Conservation (phyloP, 1,140 invertebrate genomes). For the Carposina sasakii region DNA sequence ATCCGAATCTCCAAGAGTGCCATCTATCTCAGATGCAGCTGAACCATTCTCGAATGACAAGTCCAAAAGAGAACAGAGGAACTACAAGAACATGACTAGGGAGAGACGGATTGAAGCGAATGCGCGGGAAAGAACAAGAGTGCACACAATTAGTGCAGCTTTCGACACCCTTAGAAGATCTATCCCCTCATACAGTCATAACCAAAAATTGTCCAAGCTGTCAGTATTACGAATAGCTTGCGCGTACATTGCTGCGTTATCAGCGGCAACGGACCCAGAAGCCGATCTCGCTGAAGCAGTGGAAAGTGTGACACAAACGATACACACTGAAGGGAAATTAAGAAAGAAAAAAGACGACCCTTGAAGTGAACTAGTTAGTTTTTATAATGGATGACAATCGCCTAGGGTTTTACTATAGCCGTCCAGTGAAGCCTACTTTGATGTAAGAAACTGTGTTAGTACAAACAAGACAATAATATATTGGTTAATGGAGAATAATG, state of each 20-base stretch:
- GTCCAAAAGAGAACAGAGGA: slow-evolving; percentile 80
- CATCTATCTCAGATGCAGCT: slow-evolving; percentile 69
- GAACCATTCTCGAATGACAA: slow-evolving; percentile 41
- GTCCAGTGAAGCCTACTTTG: slow-evolving; percentile 18
- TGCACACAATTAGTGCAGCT: slow-evolving; percentile 95
- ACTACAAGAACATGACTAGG: slow-evolving; percentile 96
- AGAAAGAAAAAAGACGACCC: slow-evolving; percentile 87
- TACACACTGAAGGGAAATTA: slow-evolving; percentile 93
- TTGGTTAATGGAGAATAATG: slow-evolving; percentile 22
- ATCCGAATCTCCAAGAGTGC: slow-evolving; percentile 68
- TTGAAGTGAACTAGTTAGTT: slow-evolving; percentile 24
- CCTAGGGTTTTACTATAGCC: slow-evolving; percentile 8
- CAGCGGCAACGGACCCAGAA: slow-evolving; percentile 79
- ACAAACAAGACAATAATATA: slow-evolving; percentile 61
- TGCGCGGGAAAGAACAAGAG: slow-evolving; percentile 90
- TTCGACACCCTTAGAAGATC: slow-evolving; percentile 90
- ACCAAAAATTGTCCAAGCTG: slow-evolving; percentile 93
- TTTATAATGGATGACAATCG: no score
- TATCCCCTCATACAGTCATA: slow-evolving; percentile 92
- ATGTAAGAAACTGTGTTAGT: slow-evolving; percentile 33
- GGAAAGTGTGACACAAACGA: slow-evolving; percentile 88
- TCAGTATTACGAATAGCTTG: slow-evolving; percentile 93
- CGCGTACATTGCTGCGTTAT: slow-evolving; percentile 90
- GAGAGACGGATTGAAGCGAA: slow-evolving; percentile 95
- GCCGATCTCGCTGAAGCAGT: slow-evolving; percentile 82